A percentile compares a stretch with the other conserved stretches of the same genome.
Evolutionary conservation across 1,140 invertebrate species (phyloP).

Genomic region (Onthophagus taurus): DNA sequence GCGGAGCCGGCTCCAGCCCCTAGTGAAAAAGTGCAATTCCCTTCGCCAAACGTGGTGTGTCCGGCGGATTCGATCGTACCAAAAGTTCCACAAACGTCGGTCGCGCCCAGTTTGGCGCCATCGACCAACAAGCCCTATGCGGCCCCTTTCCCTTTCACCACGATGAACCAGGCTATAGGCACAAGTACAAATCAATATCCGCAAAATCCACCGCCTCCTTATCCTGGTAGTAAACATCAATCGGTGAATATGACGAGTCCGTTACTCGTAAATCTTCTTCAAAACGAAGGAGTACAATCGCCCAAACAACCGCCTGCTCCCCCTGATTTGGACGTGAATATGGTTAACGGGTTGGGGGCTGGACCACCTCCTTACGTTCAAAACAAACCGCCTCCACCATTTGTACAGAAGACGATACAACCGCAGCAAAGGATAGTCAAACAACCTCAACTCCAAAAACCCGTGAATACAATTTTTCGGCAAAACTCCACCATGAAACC

Average conservation of each 20-base stretch:
- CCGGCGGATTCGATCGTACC: constrained; percentile 65
- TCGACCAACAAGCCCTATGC: constrained; percentile 42
- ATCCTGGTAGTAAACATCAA: constrained; percentile 38
- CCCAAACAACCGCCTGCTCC: constrained; percentile 1
- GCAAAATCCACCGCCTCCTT: constrained; percentile 37
- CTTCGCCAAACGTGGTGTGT: constrained; percentile 74
- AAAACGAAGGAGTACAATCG: constrained; percentile 62
- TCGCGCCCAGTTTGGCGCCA: constrained; percentile 50
- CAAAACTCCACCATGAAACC: neutral
- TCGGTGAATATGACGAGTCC: constrained; percentile 73
- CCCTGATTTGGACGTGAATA: constrained; percentile 6
- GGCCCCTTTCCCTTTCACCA: constrained; percentile 73
- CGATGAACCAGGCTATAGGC: constrained; percentile 73
- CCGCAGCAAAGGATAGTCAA: neutral
- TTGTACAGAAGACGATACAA: neutral
- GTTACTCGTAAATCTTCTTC: constrained; percentile 81
- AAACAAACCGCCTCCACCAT: neutral
- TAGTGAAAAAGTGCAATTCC: constrained; percentile 46
- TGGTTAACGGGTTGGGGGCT: constrained; percentile 3
- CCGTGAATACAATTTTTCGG: neutral
- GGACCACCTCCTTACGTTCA: neutral
- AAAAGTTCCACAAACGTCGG: constrained; percentile 35
- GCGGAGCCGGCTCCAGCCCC: constrained; percentile 2
- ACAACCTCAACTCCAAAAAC: constrained; percentile 3
- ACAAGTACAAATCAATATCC: constrained; percentile 8